These are phyloP conservation scores for Pseudopipra pipra DNA, from an alignment of 2,113 vertebrate genomes.

Conservation along the genomic window DNA sequence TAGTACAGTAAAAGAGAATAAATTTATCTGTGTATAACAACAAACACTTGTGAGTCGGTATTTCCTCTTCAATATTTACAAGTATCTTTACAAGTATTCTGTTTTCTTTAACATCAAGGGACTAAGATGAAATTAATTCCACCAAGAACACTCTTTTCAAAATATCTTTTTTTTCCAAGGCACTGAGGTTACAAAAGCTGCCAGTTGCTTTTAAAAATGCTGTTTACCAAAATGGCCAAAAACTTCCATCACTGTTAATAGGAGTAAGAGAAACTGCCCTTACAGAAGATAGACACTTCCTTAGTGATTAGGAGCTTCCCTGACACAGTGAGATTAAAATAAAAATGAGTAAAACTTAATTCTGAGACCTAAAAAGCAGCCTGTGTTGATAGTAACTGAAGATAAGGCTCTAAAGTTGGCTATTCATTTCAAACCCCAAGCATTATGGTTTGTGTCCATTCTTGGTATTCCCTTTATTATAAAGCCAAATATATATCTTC, in stretches of 20 bases:
- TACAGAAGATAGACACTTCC: background rate
- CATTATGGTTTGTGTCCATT: background rate
- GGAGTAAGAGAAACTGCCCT: background rate
- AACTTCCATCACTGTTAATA: background rate
- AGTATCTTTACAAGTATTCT: background rate
- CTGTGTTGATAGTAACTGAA: background rate
- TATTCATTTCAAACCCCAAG: background rate
- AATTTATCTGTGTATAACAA: background rate
- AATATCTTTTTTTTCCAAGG: background rate
- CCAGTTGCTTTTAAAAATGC: background rate
- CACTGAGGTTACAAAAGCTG: background rate
- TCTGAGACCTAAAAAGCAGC: background rate
- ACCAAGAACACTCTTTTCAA: background rate
- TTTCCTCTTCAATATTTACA: background rate
- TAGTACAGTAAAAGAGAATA: background rate
- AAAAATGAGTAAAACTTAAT: background rate
- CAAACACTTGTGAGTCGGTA: background rate
- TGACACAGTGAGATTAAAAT: background rate
- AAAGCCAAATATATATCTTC: background rate
- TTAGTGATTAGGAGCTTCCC: background rate
- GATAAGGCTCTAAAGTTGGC: background rate
- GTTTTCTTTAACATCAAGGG: background rate
- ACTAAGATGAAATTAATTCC: background rate
- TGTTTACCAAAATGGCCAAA: background rate
- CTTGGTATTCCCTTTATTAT: background rate